A percentile compares a stretch with the other conserved stretches of the same genome.
Conservation (phyloP, 2,113 vertebrate genomes). For the Dipodomys spectabilis region DNA sequence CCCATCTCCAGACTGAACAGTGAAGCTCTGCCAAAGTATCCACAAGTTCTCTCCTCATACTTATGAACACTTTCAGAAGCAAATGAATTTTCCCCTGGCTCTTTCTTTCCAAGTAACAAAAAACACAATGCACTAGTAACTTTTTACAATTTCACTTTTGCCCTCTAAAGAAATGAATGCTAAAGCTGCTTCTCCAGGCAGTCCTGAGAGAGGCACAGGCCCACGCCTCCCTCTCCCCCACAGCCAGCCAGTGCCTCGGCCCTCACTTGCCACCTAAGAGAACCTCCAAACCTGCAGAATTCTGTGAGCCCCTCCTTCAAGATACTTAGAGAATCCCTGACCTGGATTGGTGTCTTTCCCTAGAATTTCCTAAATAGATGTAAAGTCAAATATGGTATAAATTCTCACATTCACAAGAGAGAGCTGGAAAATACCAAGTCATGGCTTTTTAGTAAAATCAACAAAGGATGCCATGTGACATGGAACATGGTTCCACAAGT, state of each 20-base stretch:
- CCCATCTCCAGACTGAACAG: background rate
- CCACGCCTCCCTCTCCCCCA: background rate
- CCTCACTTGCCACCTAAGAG: background rate
- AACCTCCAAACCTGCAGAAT: background rate
- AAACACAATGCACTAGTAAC: background rate
- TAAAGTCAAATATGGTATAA: background rate
- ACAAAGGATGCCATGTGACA: background rate
- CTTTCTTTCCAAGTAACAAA: background rate
- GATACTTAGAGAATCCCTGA: background rate
- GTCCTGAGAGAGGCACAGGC: too few species aligned
- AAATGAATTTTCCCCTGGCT: background rate
- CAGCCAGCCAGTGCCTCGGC: background rate
- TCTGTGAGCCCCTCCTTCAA: background rate
- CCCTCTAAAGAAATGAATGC: background rate
- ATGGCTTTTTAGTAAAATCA: background rate
- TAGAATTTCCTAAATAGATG: background rate
- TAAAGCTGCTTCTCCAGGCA: conserved; percentile 25
- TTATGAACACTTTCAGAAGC: background rate
- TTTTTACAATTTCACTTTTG: conserved; percentile 3
- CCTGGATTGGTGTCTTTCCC: background rate
- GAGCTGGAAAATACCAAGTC: background rate
- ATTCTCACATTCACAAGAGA: background rate
- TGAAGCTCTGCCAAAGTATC: background rate
- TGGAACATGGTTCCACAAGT: background rate
- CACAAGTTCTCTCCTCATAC: background rate